phyloP scores from a whole-genome alignment of 2,113 vertebrate genomes.

The Naja naja region DNA sequence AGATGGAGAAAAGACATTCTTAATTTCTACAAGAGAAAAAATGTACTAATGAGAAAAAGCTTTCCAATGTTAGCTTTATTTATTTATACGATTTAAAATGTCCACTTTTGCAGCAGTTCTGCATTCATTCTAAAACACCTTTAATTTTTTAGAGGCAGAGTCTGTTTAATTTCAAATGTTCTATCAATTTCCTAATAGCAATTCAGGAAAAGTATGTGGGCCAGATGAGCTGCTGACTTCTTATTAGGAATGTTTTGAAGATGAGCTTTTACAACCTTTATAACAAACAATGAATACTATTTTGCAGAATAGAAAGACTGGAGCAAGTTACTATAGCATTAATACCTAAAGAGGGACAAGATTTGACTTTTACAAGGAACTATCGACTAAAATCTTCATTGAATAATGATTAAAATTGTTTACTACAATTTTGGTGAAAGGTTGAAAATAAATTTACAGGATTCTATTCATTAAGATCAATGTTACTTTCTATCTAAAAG shows the following conservation, averaged over 20 bases:
- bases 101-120: conserved; percentile 41
- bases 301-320: background rate
- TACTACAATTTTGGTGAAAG: background rate
- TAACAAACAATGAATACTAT: background rate
- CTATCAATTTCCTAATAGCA: conserved; percentile 41
- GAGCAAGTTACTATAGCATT: background rate
- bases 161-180: conserved; percentile 19
- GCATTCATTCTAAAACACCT: conserved; percentile 38
- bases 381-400: background rate
- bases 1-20: background rate
- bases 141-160: conserved; percentile 45
- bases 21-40: background rate
- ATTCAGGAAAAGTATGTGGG: background rate
- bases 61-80: background rate
- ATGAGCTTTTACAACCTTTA: background rate
- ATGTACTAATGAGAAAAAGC: background rate
- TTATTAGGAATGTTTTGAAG: background rate
- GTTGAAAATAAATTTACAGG: background rate
- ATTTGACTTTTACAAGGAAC: background rate
- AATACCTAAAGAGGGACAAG: background rate
- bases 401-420: background rate
- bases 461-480: background rate
- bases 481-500: background rate
- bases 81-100: background rate
- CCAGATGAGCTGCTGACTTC: background rate